Evolutionary conservation across 1,140 invertebrate genomes (phyloP).

Genomic region (Euwallacea similis): DNA sequence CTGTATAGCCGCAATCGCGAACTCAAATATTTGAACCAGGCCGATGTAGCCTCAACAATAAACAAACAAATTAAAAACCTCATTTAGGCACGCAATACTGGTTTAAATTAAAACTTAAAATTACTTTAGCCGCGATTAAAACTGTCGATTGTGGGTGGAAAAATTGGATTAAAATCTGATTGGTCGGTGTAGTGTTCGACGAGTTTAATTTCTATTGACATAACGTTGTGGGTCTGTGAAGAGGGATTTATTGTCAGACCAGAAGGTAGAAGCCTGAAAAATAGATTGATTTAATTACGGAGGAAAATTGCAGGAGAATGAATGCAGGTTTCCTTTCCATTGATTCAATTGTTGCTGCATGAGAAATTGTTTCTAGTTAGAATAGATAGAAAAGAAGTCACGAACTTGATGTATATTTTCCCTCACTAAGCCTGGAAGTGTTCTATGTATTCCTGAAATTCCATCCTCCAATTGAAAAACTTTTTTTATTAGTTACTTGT

Average conservation of each 20-base stretch:
- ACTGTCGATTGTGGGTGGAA: conserved; percentile 17
- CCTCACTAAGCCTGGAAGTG: no score
- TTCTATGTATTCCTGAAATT: no score
- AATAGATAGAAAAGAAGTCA: no score
- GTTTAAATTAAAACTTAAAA: conserved; percentile 32
- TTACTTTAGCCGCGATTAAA: conserved; percentile 13
- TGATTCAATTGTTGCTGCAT: no score
- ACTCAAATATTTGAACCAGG: not conserved
- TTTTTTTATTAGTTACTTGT: no score
- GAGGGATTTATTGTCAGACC: conserved; percentile 8
- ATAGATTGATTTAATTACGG: conserved; percentile 19
- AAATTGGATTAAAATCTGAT: conserved; percentile 27
- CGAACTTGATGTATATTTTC: no score
- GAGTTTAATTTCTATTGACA: conserved; percentile 21
- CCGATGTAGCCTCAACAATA: conserved; percentile 7
- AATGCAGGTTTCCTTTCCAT: no score
- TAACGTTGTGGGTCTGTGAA: conserved; percentile 8
- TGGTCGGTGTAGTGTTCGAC: conserved; percentile 14
- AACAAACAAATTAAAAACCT: conserved; percentile 34
- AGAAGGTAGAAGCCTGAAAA: conserved; percentile 8
- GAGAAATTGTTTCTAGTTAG: no score
- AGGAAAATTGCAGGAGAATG: not conserved
- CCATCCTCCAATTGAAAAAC: no score
- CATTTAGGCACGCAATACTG: conserved; percentile 21
- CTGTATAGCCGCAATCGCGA: no score